Evolutionary conservation across 2,888 invertebrate species (phyloP).

Genomic region (Melinopterus prodromus): DNA sequence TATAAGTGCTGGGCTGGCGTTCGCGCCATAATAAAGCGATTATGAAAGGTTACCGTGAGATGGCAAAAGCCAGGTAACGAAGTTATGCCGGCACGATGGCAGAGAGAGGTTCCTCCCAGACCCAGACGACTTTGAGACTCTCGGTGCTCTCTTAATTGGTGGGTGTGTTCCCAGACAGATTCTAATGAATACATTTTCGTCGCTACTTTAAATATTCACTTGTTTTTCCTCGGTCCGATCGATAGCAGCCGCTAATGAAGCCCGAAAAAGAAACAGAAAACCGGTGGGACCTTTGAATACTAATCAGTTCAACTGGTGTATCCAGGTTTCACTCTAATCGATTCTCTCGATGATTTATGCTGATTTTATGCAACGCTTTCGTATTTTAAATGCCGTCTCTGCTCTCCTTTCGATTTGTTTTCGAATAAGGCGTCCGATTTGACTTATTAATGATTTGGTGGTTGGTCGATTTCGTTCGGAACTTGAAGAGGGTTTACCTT

Average conservation of each 20-base stretch:
- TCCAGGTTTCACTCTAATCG: neutral
- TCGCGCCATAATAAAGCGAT: conserved; percentile 17
- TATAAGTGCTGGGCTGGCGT: neutral
- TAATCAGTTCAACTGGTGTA: neutral
- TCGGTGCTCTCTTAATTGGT: conserved; percentile 16
- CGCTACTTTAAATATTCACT: conserved; percentile 21
- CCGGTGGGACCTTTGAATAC: neutral
- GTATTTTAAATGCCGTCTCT: neutral
- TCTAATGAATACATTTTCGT: conserved; percentile 24
- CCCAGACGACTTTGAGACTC: neutral
- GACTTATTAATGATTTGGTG: neutral
- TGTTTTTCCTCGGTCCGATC: neutral
- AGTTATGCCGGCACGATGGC: neutral
- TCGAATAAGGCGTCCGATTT: neutral
- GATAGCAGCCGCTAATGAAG: neutral
- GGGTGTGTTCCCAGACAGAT: conserved; percentile 20
- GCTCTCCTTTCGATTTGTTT: neutral
- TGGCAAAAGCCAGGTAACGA: conserved; percentile 15
- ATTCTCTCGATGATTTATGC: conserved; percentile 4
- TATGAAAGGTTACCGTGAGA: conserved; percentile 8
- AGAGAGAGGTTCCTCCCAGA: neutral
- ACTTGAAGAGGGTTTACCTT: neutral
- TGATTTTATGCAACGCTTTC: neutral
- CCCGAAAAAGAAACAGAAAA: conserved; percentile 4
- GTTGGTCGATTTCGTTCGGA: neutral